Percentiles rank a stretch among this genome's conserved stretches.
phyloP scores from a whole-genome alignment of 2,888 invertebrate genomes.

The Tetragonula carbonaria region DNA sequence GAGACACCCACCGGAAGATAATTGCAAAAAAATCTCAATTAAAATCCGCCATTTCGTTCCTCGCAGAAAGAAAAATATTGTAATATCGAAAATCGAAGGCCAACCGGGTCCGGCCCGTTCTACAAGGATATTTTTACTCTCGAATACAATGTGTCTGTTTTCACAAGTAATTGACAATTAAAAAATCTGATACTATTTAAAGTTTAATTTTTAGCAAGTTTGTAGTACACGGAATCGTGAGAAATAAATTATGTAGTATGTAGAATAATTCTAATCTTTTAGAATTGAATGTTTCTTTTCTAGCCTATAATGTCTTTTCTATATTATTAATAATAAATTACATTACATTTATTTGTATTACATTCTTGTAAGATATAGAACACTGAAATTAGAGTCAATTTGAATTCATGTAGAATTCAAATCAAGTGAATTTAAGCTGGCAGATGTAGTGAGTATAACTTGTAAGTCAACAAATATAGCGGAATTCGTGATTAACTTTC shows the following conservation, averaged over 20 bases:
- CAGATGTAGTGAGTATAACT: no score
- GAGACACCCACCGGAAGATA: background rate
- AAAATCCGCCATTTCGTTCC: background rate
- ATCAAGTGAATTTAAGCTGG: no score
- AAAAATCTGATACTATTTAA: background rate
- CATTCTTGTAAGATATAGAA: no score
- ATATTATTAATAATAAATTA: no score
- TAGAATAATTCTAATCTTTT: no score
- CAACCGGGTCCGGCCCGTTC: background rate
- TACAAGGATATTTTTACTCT: background rate
- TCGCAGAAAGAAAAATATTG: background rate
- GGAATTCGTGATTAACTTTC: no score
- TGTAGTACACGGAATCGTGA: background rate
- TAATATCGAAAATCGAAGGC: background rate
- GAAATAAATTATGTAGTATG: background rate
- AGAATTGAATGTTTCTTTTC: no score
- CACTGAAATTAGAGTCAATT: no score
- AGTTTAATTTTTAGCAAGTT: background rate
- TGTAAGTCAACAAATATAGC: no score
- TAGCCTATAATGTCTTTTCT: no score
- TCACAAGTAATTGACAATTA: background rate
- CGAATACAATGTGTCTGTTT: background rate
- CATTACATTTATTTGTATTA: no score
- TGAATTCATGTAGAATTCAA: no score
- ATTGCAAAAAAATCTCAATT: background rate